phyloP scores from a whole-genome alignment of 2,888 invertebrate genomes.

The Hypsopygia costalis region DNA sequence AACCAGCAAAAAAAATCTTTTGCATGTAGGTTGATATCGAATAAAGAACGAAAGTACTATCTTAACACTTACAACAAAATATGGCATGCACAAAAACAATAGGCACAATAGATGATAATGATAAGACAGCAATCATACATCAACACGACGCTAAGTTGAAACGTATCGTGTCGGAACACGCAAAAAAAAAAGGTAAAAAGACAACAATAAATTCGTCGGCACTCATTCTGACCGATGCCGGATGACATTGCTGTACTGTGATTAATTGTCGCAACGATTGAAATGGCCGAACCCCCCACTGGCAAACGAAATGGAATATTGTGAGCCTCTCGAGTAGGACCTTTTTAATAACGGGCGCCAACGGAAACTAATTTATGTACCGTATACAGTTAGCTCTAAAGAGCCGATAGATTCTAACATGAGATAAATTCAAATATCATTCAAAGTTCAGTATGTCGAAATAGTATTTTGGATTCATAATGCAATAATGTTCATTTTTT shows the following conservation, averaged over 20 bases:
- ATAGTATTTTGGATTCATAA: background rate
- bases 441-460: conserved; percentile 3
- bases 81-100: background rate
- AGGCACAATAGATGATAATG: conserved; percentile 2
- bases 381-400: conserved; percentile 33
- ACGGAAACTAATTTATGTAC: conserved; percentile 62
- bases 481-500: too few species aligned
- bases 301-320: conserved; percentile 76
- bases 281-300: conserved; percentile 74
- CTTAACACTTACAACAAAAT: too few species aligned
- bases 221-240: conserved; percentile 48
- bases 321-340: conserved; percentile 55
- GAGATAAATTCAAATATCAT: conserved; percentile 9
- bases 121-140: conserved; percentile 8
- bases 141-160: conserved; percentile 7
- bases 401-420: conserved; percentile 9
- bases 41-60: too few species aligned
- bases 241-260: conserved; percentile 78
- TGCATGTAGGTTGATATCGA: too few species aligned
- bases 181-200: conserved; percentile 28
- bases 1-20: too few species aligned
- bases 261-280: conserved; percentile 77
- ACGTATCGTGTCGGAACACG: background rate
- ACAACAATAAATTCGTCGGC: conserved; percentile 51
- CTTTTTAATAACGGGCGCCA: conserved; percentile 65